These are phyloP conservation scores for Abramis brama DNA, from an alignment of 2,113 vertebrate genomes.

Conservation along the genomic window DNA sequence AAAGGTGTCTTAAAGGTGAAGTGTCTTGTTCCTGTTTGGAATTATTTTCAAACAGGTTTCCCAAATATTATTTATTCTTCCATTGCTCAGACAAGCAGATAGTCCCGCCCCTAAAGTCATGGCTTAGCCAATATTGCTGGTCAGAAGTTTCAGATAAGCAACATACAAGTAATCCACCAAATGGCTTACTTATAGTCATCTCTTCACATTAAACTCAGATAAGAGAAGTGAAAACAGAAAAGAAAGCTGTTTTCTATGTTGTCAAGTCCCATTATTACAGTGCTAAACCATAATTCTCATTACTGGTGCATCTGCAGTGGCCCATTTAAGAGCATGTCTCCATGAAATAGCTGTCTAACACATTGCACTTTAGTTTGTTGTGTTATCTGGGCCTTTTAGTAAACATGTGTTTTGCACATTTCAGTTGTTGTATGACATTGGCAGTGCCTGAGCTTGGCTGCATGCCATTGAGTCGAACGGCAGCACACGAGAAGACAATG, in stretches of 20 bases:
- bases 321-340: not conserved
- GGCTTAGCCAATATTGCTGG: not conserved
- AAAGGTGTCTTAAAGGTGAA: not conserved
- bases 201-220: not conserved
- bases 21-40: not conserved
- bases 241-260: not conserved
- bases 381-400: slow-evolving; percentile 36
- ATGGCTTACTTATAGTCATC: not conserved
- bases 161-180: not conserved
- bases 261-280: not conserved
- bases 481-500: slow-evolving; percentile 29
- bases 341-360: not conserved
- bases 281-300: not conserved
- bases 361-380: slow-evolving; percentile 43
- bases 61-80: too few relatives aligned
- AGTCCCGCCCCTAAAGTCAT: too few relatives aligned
- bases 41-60: not conserved
- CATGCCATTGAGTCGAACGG: slow-evolving; percentile 3
- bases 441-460: slow-evolving; percentile 48
- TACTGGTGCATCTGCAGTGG: not conserved
- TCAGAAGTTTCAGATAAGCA: not conserved
- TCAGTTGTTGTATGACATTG: slow-evolving; percentile 40
- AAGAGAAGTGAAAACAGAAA: not conserved
- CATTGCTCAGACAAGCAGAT: too few relatives aligned
- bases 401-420: slow-evolving; percentile 42